A percentile compares a stretch with the other conserved stretches of the same genome.
These are phyloP conservation scores for Nymphalis io DNA, from an alignment of 1,140 invertebrate genomes.

Conservation along the genomic window DNA sequence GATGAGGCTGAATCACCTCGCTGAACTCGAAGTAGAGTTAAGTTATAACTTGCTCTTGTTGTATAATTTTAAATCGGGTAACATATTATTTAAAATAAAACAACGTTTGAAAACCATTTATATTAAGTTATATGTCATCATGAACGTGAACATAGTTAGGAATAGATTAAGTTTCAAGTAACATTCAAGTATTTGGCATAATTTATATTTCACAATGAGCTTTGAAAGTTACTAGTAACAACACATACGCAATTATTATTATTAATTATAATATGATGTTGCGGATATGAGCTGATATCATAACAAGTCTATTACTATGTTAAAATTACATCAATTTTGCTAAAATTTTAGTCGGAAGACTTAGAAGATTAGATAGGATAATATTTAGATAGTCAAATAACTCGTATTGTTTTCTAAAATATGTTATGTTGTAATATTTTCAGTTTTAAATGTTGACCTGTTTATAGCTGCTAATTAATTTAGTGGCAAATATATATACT, in stretches of 20 bases:
- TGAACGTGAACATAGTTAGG: slow-evolving; percentile 61
- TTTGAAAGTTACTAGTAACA: slow-evolving; percentile 30
- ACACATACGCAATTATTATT: slow-evolving; percentile 21
- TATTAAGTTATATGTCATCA: slow-evolving; percentile 68
- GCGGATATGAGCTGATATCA: slow-evolving; percentile 11
- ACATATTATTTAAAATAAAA: slow-evolving; percentile 47
- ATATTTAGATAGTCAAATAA: slow-evolving; percentile 2
- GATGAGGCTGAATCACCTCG: too few relatives aligned
- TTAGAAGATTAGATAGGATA: slow-evolving; percentile 16
- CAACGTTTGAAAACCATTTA: slow-evolving; percentile 73
- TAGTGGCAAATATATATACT: too few relatives aligned
- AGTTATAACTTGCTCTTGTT: too few relatives aligned
- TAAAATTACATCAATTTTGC: slow-evolving; percentile 11
- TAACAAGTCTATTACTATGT: neutral
- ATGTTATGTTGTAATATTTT: neutral
- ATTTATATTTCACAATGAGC: slow-evolving; percentile 26
- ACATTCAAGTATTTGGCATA: slow-evolving; percentile 57
- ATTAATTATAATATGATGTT: neutral
- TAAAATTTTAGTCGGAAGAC: slow-evolving; percentile 39
- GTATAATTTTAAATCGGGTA: neutral
- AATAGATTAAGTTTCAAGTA: slow-evolving; percentile 59
- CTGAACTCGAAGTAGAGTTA: too few relatives aligned
- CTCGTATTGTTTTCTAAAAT: neutral
- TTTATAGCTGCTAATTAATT: neutral
- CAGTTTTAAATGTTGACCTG: neutral